phyloP scores from a whole-genome alignment of 2,113 vertebrate genomes.

The Thermophis baileyi region DNA sequence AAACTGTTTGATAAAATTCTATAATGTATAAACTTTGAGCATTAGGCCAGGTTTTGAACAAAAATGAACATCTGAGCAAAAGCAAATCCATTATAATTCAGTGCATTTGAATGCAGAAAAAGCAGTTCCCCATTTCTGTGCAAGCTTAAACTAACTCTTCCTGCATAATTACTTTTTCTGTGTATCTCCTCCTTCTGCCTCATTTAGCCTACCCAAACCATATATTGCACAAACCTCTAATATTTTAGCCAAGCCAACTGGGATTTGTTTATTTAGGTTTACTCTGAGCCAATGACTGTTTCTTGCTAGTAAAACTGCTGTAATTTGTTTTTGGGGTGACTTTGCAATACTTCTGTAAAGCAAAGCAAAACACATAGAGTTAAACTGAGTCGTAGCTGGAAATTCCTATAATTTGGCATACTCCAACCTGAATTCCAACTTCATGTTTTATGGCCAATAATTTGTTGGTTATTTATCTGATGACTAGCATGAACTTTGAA shows the following conservation, averaged over 20 bases:
- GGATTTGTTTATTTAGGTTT: conserved; percentile 70
- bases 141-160: not conserved
- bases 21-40: not conserved
- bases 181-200: too few species aligned
- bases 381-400: conserved; percentile 47
- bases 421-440: not conserved
- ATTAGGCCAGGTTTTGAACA: not conserved
- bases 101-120: not conserved
- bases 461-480: not conserved
- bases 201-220: not conserved
- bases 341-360: conserved; percentile 47
- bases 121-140: not conserved
- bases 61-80: not conserved
- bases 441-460: not conserved
- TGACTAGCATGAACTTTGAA: not conserved
- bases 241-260: conserved; percentile 71
- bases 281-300: conserved; percentile 38
- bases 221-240: not conserved
- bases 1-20: not conserved
- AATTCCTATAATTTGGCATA: conserved; percentile 30
- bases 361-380: not conserved
- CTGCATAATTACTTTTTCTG: not conserved
- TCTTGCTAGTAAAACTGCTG: conserved; percentile 59
- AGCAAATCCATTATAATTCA: not conserved
- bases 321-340: conserved; percentile 47